Evolutionary conservation across 92 coral and sea anemone species (phyloP).

Genomic region (Scolanthus callimorphus): DNA sequence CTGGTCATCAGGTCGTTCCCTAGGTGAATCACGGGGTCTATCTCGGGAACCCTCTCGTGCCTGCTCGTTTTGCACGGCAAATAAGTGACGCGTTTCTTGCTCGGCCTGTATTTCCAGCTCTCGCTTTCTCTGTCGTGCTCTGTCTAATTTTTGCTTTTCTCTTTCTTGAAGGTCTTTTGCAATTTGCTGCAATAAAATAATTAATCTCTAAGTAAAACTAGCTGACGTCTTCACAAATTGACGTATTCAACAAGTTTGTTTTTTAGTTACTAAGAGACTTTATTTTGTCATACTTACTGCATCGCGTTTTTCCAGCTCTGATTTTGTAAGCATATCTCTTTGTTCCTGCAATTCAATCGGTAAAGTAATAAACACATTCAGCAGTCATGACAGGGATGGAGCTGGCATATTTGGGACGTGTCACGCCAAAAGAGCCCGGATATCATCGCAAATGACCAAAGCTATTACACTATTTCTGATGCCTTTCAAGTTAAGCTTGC

Average conservation of each 20-base stretch:
- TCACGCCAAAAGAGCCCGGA: no score
- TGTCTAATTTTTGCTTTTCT: constrained; percentile 69
- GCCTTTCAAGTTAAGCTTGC: no score
- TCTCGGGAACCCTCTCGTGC: neutral
- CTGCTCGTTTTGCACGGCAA: neutral
- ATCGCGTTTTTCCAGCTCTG: constrained; percentile 12
- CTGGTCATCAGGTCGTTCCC: neutral
- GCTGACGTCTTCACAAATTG: no score
- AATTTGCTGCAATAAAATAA: constrained; percentile 56
- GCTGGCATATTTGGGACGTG: no score
- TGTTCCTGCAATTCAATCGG: constrained; percentile 3
- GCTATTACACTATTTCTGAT: no score
- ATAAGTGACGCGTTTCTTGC: constrained; percentile 40
- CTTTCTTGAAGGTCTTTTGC: constrained; percentile 71
- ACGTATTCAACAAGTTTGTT: no score
- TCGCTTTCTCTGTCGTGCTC: constrained; percentile 55
- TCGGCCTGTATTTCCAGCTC: constrained; percentile 58
- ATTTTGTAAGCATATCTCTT: constrained; percentile 3
- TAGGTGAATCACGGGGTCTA: neutral
- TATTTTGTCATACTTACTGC: constrained; percentile 18
- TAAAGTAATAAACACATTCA: no score
- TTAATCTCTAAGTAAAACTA: no score
- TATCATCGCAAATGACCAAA: no score
- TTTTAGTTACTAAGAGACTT: no score
- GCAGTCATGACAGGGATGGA: no score